Evolutionary conservation across 2,113 vertebrate genomes (phyloP), one percentile per base, ranked within the genome.

Genomic region (Vidua chalybeata): DNA sequence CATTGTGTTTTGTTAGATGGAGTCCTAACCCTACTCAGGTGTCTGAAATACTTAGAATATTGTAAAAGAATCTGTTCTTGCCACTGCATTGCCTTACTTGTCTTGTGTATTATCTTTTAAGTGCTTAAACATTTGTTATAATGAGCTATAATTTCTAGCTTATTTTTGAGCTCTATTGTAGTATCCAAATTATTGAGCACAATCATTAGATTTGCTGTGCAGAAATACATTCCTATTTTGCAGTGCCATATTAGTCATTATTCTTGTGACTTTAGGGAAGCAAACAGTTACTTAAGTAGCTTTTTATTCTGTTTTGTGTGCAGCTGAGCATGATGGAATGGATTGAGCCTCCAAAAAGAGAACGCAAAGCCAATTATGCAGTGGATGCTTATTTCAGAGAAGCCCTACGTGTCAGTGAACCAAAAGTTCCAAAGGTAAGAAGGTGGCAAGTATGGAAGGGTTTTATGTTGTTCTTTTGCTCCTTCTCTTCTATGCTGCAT

Each of bases 301-400:
- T 94, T 93, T 89, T 64, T 88, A 48, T 90, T 77, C 30, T 87
- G 0, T 67, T 67, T 74, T 80, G 31, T n/a, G 7, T 94, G 52
- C 96, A 99, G 99, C 95, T 98, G 90, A 98, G 98, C 83, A 98
- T 98, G 98, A 98, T 99, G 97, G 98, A 99, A 91, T 99, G 98
- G 98, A 99, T 99, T 48, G 99, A 99, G 88, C 99, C 99, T 88
- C 99, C 99, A 15, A 99, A 99, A 97, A 95, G 99, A 96, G 99
- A 99, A 71, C 98, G 98, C 63, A 99, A 99, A 96, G 99, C 99
- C 58, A 99, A 98, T 97, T 99, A 99, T 4, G 99, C 99, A 15
- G 99, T 99, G 88, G 99, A 99, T 89, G 99, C 99, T 33, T 99
- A 99, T 96, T 99, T 99, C 94, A 98, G 99, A 97, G 99, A 99